Conservation (phyloP, 2,113 vertebrate genomes). For the Salvelinus fontinalis region DNA sequence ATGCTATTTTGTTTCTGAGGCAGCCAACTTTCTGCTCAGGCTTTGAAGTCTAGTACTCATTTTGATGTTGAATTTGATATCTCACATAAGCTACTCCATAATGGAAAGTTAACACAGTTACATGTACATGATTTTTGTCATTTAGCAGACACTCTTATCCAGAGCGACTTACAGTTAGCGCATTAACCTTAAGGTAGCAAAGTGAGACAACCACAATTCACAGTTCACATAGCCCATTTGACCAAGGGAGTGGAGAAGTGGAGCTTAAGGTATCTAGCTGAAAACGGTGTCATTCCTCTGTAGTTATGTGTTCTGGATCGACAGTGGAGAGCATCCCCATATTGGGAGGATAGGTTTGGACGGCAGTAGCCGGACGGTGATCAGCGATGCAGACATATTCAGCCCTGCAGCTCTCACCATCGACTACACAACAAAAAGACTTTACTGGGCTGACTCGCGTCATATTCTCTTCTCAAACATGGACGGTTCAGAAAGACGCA, state of each 20-base stretch:
- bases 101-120: neutral
- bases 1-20: neutral
- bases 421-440: constrained; percentile 83
- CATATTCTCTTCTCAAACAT: constrained; percentile 85
- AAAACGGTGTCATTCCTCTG: neutral
- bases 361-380: constrained; percentile 76
- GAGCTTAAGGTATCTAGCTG: neutral
- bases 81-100: neutral
- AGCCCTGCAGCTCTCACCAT: constrained; percentile 82
- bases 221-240: too few species aligned
- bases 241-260: too few species aligned
- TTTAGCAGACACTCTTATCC: too few species aligned
- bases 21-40: neutral
- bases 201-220: too few species aligned
- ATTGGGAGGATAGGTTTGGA: constrained; percentile 87
- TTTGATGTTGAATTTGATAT: neutral
- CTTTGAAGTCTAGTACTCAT: neutral
- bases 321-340: constrained; percentile 84
- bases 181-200: too few species aligned
- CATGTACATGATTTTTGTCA: too few species aligned
- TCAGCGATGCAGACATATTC: constrained; percentile 80
- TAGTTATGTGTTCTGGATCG: constrained; percentile 88
- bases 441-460: constrained; percentile 87
- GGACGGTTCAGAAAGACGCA: constrained; percentile 80
- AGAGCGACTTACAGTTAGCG: too few species aligned